Evolutionary conservation across 2,888 invertebrate genomes (phyloP), one percentile per base, ranked within the genome.

Genomic region (Hemicrepidius hirtus): DNA sequence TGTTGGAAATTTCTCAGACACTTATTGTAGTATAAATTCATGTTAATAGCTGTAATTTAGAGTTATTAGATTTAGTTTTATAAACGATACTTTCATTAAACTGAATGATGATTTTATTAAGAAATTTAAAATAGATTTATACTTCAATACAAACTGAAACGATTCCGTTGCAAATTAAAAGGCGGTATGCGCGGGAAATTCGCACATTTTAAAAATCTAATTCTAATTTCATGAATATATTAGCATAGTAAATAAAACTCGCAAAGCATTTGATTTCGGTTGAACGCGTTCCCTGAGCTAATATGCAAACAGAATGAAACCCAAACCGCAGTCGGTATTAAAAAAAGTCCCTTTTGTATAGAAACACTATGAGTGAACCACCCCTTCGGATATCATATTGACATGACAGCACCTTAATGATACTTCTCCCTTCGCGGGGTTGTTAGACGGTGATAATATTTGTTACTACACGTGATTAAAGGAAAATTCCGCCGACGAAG

Each of bases 341-440:
- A 84, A 79, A 83, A 84, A 84, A 84, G 82, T 85, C 84, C 84
- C 85, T 85, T 84, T 85, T 85, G 86, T 85, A 83, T 81, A 81
- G 84, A 81, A 82, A 83, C 81, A 80, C 82, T 82, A 80, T 80
- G 82, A 82, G 78, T 75, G 82, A 83, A 81, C 85, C 85, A 84
- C 85, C 85, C 84, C 85, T 84, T 85, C 86, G 84, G 82, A 84
- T 84, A 86, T 86, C 85, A 86, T 85, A 86, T 86, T 86, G 86
- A 86, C 86, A 86, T 86, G 87, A 87, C 87, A 86, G 86, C 84
- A 84, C 85, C 86, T 86, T 86, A 87, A 87, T 87, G 86, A 86
- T 84, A 84, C 84, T 86, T 86, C 85, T 79, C 80, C 85, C 84
- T 84, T 82, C 83, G 83, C 81, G 79, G 68, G 71, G 71, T 74